These are phyloP conservation scores for Anoura caudifer DNA, from an alignment of 2,113 vertebrate genomes.

Conservation along the genomic window DNA sequence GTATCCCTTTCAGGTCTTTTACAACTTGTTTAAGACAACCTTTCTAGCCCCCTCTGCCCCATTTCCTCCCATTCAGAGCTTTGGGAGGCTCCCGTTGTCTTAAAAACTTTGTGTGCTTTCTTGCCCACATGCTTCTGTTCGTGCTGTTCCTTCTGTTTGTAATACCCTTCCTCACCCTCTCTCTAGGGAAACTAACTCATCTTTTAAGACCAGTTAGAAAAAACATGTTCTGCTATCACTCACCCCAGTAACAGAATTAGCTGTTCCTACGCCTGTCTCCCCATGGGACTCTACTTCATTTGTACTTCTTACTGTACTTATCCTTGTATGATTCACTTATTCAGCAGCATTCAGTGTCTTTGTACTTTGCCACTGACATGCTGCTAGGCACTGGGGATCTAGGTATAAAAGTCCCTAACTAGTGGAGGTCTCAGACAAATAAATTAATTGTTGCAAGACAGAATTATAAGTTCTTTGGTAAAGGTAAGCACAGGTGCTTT, in stretches of 20 bases:
- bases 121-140: not conserved
- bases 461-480: not conserved
- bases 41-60: not conserved
- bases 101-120: not conserved
- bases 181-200: not conserved
- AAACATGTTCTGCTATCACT: not conserved
- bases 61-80: not conserved
- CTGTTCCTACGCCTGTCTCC: not conserved
- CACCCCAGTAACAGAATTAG: not conserved
- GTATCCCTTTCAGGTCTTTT: slow-evolving; percentile 12
- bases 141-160: not conserved
- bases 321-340: not conserved
- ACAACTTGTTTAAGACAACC: not conserved
- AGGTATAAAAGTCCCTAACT: not conserved
- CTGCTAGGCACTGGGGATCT: not conserved
- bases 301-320: not conserved
- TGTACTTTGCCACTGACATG: not conserved
- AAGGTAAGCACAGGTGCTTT: not conserved
- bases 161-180: not conserved
- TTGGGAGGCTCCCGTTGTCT: not conserved
- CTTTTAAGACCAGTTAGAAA: not conserved
- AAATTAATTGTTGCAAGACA: not conserved
- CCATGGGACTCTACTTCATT: not conserved
- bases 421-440: not conserved
- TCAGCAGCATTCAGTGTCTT: not conserved